Base-by-base conservation (phyloP, 2,113 vertebrate species). In the Chiloscyllium plagiosum region DNA sequence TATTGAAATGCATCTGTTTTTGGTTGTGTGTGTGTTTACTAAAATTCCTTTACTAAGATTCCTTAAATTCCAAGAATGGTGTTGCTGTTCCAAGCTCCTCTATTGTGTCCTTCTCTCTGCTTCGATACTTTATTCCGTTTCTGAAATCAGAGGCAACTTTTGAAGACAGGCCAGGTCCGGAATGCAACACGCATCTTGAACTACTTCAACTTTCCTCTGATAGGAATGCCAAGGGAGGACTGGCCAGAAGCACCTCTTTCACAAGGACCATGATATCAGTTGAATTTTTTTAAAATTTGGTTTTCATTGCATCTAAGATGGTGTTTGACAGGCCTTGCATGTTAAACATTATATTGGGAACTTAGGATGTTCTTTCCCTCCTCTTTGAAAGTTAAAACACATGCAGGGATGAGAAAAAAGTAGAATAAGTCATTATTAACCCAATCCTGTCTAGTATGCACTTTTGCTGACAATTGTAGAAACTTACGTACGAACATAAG, bases 181-280 rank as follows among this genome's bases (percentile, higher is more conserved):
- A 83, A 83, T 83, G 78, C 78, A 83, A 83, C 4, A 15, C 15
- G 13, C 78, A 83, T 83, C n/a, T 83, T 83, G 78, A 83, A 83
- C n/a, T 83, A 83, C 15, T 42, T n/a, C 19, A 83, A 83, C n/a
- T 83, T 83, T 83, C n/a, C n/a, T 83, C 37, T 83, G 15, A 37
- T n/a, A 83, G 3, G 3, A 83, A 83, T 83, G 78, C 78, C n/a
- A 83, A 20, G n/a, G 13, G 1, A 42, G 5, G 15, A 42, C n/a
- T 42, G 78, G n/a, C 78, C 78, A 83, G 78, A 83, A 83, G 78
- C n/a, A 17, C n/a, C 78, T 83, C 78, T 83, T 83, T 83, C 78
- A 37, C 19, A 13, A 83, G 19, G 15, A 83, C n/a, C 78, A 72
- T 29, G 70, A 29, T 69, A 7, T 72, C 24, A 72, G 70, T 72